Base-by-base conservation (phyloP, 2,797 vertebrate species). In the Pseudochromis fuscus region DNA sequence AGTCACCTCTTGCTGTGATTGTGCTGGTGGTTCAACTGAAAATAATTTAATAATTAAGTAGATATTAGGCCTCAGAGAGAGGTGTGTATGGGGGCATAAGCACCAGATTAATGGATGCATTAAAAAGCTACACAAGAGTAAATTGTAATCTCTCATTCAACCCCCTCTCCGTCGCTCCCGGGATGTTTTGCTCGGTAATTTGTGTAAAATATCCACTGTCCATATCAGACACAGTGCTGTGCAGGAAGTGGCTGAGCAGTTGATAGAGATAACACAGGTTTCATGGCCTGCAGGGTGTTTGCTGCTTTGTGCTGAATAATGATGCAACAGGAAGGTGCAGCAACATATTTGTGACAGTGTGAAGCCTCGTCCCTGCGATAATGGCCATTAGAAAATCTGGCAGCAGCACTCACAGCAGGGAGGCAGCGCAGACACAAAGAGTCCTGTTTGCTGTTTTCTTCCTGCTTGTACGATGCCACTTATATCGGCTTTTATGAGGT, bases 211-310 rank as follows among this genome's bases (percentile, higher is more conserved):
- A 63, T 70, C 35, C 56, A 30, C 46, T 1, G 11, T 28, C 7
- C 60, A 63, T 19, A 45, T 62, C 35, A 18, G 57, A 67, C 63
- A 40, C 53, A 5, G 27, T 21, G 60, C 58, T 72, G 51, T 38
- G 53, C 72, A 77, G 79, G 84, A 73, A 82, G 80, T 55, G 61
- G 72, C 16, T 37, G 62, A 75, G 16, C 46, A 16, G 56, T 25
- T 60, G 60, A 74, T 64, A 21, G 56, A 66, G 63, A 79, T 74
- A 48, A 56, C 79, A 72, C 55, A 61, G 68, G 40, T 44, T 30
- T n/a, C 25, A 6, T 37, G 58, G 55, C 49, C 62, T 7, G 8
- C 4, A 37, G 27, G 23, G 48, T 69, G 56, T 85, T 82, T 78
- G 70, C 60, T 16, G 3, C 33, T 77, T 59, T 52, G 11, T 16